Percentiles rank a stretch among this genome's conserved stretches.
Evolutionary conservation across 2,113 vertebrate species (phyloP).

Genomic region (Eurypyga helias): DNA sequence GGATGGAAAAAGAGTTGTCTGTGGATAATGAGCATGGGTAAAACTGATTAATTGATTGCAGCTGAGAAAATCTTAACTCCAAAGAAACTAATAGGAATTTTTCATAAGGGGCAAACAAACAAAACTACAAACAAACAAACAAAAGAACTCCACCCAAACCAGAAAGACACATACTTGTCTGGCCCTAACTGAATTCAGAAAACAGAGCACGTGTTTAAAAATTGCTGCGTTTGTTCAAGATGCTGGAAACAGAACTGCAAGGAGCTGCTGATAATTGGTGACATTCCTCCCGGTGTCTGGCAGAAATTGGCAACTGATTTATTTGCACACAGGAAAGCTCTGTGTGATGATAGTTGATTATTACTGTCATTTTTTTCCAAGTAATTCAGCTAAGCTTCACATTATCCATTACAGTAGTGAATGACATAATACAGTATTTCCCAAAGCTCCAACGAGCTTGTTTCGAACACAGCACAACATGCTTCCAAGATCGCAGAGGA

Average conservation of each 20-base stretch:
- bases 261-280: neutral
- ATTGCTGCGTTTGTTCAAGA: neutral
- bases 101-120: neutral
- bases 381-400: constrained; percentile 25
- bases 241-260: neutral
- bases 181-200: neutral
- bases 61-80: neutral
- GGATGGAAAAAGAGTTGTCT: neutral
- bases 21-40: neutral
- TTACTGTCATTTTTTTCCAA: constrained; percentile 13
- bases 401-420: neutral
- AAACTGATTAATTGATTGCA: neutral
- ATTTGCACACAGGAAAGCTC: constrained; percentile 6
- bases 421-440: neutral
- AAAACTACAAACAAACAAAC: neutral
- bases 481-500: neutral
- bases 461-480: neutral
- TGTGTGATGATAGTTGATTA: neutral
- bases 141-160: neutral
- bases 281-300: neutral
- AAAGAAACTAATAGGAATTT: neutral
- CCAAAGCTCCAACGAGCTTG: neutral
- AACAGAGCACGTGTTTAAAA: neutral
- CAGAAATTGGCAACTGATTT: constrained; percentile 7
- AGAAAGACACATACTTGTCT: neutral